These are phyloP conservation scores for Eulemur mongoz DNA, from an alignment of 2,797 vertebrate genomes.

Conservation along the genomic window DNA sequence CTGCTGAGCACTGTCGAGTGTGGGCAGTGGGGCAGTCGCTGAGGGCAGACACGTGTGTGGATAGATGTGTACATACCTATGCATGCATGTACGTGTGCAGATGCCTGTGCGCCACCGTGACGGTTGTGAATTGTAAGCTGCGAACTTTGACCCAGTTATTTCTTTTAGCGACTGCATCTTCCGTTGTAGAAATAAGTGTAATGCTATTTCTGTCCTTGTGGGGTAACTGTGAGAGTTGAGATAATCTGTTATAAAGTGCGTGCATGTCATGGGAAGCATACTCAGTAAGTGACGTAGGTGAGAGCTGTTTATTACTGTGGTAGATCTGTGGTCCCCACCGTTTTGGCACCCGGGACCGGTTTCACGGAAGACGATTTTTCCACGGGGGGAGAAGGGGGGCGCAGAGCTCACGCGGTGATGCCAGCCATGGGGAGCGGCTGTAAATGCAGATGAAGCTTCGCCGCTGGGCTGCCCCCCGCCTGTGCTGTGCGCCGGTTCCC, in stretches of 20 bases:
- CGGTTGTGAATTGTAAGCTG: background rate
- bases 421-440: no score
- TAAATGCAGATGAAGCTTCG: no score
- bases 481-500: no score
- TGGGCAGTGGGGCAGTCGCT: background rate
- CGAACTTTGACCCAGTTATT: background rate
- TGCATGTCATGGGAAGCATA: background rate
- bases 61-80: no score
- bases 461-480: no score
- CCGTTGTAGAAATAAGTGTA: background rate
- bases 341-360: no score
- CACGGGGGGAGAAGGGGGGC: accelerated
- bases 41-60: background rate
- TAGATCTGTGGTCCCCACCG: background rate
- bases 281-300: background rate
- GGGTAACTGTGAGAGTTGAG: background rate
- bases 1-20: background rate
- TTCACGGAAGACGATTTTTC: no score
- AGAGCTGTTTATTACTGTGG: background rate
- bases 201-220: background rate
- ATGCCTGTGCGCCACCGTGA: no score
- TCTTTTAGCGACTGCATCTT: background rate
- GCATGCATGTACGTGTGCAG: no score
- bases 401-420: no score
- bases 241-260: background rate